phyloP scores from a whole-genome alignment of 92 coral and sea anemone genomes.

The Phenganax subtilis region DNA sequence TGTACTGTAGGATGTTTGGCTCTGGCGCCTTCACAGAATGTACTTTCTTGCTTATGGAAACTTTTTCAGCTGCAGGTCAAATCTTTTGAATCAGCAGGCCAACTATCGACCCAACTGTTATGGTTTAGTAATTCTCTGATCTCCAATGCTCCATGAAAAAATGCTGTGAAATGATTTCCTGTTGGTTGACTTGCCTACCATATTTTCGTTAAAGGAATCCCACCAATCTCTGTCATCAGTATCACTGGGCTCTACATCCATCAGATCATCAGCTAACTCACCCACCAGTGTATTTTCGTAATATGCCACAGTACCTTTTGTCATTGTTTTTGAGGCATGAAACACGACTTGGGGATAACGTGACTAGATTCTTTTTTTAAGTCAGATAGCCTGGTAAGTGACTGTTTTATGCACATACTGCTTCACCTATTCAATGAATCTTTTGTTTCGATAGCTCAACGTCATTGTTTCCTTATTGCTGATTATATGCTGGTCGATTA shows the following conservation, averaged over 20 bases:
- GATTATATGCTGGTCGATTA: too few species aligned
- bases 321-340: conserved; percentile 14
- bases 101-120: not conserved
- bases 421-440: not conserved
- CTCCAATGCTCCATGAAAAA: conserved; percentile 15
- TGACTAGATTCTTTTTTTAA: not conserved
- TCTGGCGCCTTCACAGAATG: not conserved
- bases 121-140: not conserved
- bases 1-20: conserved; percentile 35
- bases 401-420: not conserved
- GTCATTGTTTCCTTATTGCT: not conserved
- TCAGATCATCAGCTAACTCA: conserved; percentile 2
- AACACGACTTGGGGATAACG: conserved; percentile 16
- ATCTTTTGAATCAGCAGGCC: conserved; percentile 19
- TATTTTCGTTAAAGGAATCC: not conserved
- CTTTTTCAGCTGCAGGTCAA: not conserved
- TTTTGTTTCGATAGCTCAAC: not conserved
- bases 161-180: not conserved
- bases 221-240: not conserved
- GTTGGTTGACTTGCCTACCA: not conserved
- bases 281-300: not conserved
- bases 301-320: conserved; percentile 1
- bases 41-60: not conserved
- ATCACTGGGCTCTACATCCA: not conserved
- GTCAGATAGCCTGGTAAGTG: not conserved